phyloP scores from a whole-genome alignment of 2,113 vertebrate species.

The Diadophis punctatus region DNA sequence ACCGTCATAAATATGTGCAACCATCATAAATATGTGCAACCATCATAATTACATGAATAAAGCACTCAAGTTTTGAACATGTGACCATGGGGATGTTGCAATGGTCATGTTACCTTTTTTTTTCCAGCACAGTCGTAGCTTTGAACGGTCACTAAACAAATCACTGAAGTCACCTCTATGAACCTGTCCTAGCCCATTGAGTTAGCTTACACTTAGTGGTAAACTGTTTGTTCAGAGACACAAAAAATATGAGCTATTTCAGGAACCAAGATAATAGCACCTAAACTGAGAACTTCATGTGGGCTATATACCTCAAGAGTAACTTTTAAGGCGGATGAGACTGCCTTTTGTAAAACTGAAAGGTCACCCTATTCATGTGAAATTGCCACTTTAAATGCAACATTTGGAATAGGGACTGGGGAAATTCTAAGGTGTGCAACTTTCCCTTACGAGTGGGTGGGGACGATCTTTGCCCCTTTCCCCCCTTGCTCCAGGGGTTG shows the following conservation, averaged over 20 bases:
- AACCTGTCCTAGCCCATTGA: not conserved
- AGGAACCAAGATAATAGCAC: not conserved
- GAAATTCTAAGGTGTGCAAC: not conserved
- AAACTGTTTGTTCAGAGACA: not conserved
- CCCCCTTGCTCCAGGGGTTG: not conserved
- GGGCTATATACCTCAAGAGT: not conserved
- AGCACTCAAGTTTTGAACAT: not conserved
- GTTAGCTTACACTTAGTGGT: not conserved
- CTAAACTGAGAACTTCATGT: not conserved
- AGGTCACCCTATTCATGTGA: not conserved
- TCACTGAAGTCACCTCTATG: not conserved
- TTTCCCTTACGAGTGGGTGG: not conserved
- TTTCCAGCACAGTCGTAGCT: not conserved
- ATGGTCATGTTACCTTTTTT: not conserved
- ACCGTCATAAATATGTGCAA: not conserved
- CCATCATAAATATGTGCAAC: not conserved
- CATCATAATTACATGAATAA: not conserved
- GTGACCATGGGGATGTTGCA: not conserved
- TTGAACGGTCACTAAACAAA: not conserved
- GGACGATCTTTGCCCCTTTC: not conserved
- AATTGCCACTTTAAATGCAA: not conserved
- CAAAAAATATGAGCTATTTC: not conserved
- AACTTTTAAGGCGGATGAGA: not conserved
- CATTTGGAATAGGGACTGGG: not conserved
- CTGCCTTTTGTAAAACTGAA: not conserved